phyloP scores from a whole-genome alignment of 2,113 vertebrate species.

The Datnioides undecimradiatus region DNA sequence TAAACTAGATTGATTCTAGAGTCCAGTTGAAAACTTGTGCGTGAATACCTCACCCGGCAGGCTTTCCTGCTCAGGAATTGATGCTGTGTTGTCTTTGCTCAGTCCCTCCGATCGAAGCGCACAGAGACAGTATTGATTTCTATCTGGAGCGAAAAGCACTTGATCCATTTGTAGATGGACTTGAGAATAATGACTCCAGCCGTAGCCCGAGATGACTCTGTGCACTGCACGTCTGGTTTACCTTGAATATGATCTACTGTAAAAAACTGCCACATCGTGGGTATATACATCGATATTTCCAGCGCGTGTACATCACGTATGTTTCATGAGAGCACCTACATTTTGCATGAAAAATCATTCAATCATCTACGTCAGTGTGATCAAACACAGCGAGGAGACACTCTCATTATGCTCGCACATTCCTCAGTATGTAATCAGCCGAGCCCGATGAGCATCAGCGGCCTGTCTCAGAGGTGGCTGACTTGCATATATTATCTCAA shows the following conservation, averaged over 20 bases:
- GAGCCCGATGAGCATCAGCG: conserved; percentile 23
- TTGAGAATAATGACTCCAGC: conserved; percentile 53
- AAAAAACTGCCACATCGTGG: background rate
- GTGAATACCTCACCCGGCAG: background rate
- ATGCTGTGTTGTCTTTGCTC: conserved; percentile 41
- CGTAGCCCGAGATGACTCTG: conserved; percentile 8
- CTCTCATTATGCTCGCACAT: conserved; percentile 18
- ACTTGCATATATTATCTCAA: conserved; percentile 54
- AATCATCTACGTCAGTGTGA: background rate
- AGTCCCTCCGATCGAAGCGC: conserved; percentile 33
- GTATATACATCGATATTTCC: too few species aligned
- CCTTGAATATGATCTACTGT: background rate
- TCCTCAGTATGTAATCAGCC: background rate
- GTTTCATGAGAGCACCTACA: background rate
- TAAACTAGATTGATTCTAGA: conserved; percentile 26
- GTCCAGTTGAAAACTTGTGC: background rate
- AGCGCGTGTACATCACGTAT: too few species aligned
- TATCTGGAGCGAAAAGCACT: conserved; percentile 29
- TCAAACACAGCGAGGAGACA: background rate
- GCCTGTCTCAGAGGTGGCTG: conserved; percentile 25
- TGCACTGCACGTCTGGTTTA: conserved; percentile 1
- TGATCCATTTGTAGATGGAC: conserved; percentile 57
- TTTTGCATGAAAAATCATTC: background rate
- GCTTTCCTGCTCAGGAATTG: conserved; percentile 22
- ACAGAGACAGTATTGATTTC: conserved; percentile 75